phyloP scores from a whole-genome alignment of 1,140 invertebrate genomes.

The Tetragonula clypearis region DNA sequence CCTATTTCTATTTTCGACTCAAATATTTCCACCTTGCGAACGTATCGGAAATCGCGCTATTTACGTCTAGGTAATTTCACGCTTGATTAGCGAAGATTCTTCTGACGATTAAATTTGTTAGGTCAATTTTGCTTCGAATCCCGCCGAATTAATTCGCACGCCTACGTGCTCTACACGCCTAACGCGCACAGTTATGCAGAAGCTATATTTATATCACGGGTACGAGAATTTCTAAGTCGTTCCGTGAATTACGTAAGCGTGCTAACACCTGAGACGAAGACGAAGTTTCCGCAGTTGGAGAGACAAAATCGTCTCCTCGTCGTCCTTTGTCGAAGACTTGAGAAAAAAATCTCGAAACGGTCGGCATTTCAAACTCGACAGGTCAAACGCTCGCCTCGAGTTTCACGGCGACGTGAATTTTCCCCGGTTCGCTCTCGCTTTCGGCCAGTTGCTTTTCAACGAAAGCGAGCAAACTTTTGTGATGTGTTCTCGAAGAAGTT shows the following conservation, averaged over 20 bases:
- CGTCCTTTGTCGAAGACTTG: not conserved
- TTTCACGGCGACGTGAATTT: constrained; percentile 1
- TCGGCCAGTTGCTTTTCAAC: not conserved
- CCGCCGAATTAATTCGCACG: not conserved
- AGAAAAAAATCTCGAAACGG: not conserved
- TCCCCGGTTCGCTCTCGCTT: constrained; percentile 5
- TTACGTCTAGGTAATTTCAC: too few relatives aligned
- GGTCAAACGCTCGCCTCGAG: not conserved
- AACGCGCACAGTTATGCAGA: not conserved
- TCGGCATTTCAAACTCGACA: not conserved
- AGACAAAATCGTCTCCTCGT: not conserved
- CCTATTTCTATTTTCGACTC: not conserved
- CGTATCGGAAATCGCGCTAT: not conserved
- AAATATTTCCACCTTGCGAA: too few relatives aligned
- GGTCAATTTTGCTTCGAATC: not conserved
- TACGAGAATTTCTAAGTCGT: not conserved
- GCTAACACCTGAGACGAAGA: not conserved
- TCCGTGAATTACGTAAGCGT: not conserved
- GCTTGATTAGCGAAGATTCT: not conserved
- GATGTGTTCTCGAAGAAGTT: constrained; percentile 53
- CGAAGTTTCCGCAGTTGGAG: not conserved
- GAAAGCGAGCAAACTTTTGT: constrained; percentile 29
- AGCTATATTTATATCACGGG: not conserved
- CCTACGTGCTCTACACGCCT: not conserved
- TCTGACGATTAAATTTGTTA: not conserved